Evolutionary conservation across 92 coral and sea anemone species (phyloP), one percentile per base, ranked within the genome.

Genomic region (Parazoanthus atlanticus): DNA sequence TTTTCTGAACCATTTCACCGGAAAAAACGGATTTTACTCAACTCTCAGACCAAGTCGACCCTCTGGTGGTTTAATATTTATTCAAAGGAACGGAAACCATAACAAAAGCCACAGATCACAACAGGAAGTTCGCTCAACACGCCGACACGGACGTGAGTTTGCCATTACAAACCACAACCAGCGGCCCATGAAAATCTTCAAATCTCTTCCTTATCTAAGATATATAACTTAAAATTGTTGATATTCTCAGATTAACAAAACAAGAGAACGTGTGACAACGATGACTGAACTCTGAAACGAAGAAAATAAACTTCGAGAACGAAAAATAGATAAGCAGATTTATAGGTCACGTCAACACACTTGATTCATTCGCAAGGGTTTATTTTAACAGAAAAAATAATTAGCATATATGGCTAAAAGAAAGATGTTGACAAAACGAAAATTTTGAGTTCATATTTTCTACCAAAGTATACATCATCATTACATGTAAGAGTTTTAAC

Each of bases 101-200:
- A 34, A 28, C 6, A n/a, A 52, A 4, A 70, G 32, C 64, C 74
- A 19, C 26, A 17, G 58, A 6, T 47, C 87, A 31, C 54, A 72
- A 49, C 87, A 74, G 87, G 87, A 84, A 84, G 87, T 70, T 8
- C 56, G 41, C 66, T 54, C 65, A 64, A 34, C 77, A 12, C 23
- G 25, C 47, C n/a, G 86, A 21, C 86, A 54, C 49, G 49, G 78
- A 83, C 28, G 65, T 28, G 5, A 26, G 71, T 40, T 43, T 84
- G 78, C 33, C 61, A 17, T 19, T 19, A 70, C 26, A 83, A 43
- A 71, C 67, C 54, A 41, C 87, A 72, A 19, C 28, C 58, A 58
- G 2, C 26, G 54, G 61, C 47, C 85, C 74, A 74, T 69, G n/a
- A 82, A 61, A 16, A 65, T 12, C 12, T 25, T 31, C 21, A 67